Evolutionary conservation across 1,140 invertebrate species (phyloP).

Genomic region (Ips typographus): DNA sequence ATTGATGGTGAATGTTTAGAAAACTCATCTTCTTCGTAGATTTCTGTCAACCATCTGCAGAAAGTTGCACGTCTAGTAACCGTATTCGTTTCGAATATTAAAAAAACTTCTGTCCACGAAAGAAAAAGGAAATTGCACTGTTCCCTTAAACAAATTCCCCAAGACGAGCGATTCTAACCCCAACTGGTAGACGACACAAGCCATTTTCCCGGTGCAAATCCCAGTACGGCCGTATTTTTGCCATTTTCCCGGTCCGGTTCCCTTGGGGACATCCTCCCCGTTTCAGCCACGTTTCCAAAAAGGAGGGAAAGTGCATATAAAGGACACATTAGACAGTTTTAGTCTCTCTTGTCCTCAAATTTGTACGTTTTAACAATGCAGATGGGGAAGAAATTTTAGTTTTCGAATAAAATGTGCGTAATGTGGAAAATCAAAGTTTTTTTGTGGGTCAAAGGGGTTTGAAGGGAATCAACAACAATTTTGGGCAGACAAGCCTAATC

Average conservation of each 20-base stretch:
- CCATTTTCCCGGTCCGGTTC: constrained; percentile 27
- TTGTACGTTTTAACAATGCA: neutral
- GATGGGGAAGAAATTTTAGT: neutral
- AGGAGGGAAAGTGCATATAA: constrained; percentile 41
- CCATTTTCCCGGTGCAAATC: constrained; percentile 18
- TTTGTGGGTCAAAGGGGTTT: neutral
- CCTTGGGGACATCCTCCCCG: constrained; percentile 16
- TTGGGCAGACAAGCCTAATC: constrained; percentile 29
- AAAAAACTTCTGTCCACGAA: neutral
- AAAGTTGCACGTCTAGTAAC: neutral
- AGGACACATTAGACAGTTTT: constrained; percentile 19
- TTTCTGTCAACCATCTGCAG: no score
- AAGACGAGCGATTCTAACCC: constrained; percentile 13
- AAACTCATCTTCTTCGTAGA: no score
- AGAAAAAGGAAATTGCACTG: constrained; percentile 7
- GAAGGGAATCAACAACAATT: constrained; percentile 1
- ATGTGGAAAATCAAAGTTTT: no score
- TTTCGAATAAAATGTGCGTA: neutral
- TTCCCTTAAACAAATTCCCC: constrained; percentile 23
- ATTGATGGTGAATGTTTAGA: no score
- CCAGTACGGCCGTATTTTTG: constrained; percentile 38
- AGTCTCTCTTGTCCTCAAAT: neutral
- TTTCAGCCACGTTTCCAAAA: constrained; percentile 30
- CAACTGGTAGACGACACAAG: constrained; percentile 12
- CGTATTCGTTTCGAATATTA: neutral